Base-by-base conservation (phyloP, 2,888 invertebrate species). In the Thera britannica region DNA sequence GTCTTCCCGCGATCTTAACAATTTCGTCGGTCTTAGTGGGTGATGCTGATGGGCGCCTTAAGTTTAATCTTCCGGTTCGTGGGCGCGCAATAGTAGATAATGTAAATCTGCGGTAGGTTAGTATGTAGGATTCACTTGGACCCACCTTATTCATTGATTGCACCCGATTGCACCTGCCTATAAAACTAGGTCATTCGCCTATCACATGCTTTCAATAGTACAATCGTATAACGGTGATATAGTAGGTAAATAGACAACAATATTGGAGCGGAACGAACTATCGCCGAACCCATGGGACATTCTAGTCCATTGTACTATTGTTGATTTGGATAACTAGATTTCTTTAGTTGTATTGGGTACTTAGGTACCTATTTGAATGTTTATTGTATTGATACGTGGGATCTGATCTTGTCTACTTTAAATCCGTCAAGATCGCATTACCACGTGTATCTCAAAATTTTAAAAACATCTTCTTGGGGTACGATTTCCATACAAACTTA, bases 181-280 rank as follows among this genome's bases (percentile, higher is more conserved):
- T 55, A 36, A 67, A 83, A 77, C 76, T 85, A 78, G 87, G 88
- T 83, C 87, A 86, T 71, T 74, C 71, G 72, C 68, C 69, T 63
- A 62, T 62, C 48, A 59, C 58, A 52, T 41, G 35, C 54, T 58
- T 77, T 76, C 75, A 78, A 79, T 79, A 74, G 73, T 54, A 68
- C 65, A 69, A 70, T 66, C 67, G 48, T 72, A 73, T 85, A 86
- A 85, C 86, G 82, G 87, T 73, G 67, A 78, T 82, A 81, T 77
- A 84, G 23, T 23, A 83, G 78, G 72, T 72, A 74, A 75, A 74
- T 73, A 73, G 73, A 72, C 72, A 75, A 84, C 73, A 77, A 79
- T 79, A 74, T 80, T 88, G 85, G 86, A 83, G 80, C 88, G 84
- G 81, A 85, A 89, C 87, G 73, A 71, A 77, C 77, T 74, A 65